A percentile compares a stretch with the other conserved stretches of the same genome.
phyloP scores from a whole-genome alignment of 1,140 invertebrate genomes.

The Pogonus chalceus region DNA sequence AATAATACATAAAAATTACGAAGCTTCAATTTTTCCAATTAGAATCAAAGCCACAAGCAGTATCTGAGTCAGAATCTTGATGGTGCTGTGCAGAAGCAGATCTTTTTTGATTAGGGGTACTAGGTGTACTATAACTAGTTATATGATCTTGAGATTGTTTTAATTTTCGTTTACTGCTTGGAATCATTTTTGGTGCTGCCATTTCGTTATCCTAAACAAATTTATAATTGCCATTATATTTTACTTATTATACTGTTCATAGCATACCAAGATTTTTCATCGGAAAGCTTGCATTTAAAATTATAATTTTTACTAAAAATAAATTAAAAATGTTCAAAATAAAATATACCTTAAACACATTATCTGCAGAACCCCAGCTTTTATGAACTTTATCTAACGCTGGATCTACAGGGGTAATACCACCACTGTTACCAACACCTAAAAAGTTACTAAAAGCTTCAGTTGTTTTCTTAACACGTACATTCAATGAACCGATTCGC shows the following conservation, averaged over 20 bases:
- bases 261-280: not conserved
- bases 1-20: too few relatives aligned
- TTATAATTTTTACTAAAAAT: constrained; percentile 11
- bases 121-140: constrained; percentile 46
- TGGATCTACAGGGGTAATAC: constrained; percentile 24
- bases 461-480: constrained; percentile 82
- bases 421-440: constrained; percentile 49
- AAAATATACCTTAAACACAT: constrained; percentile 52
- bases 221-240: not conserved
- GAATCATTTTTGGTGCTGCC: constrained; percentile 60
- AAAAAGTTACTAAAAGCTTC: constrained; percentile 82
- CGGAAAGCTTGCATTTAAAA: not conserved
- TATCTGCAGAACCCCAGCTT: constrained; percentile 79
- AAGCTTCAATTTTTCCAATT: constrained; percentile 47
- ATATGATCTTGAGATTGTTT: constrained; percentile 35
- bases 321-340: constrained; percentile 8
- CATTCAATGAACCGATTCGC: constrained; percentile 82
- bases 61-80: constrained; percentile 66
- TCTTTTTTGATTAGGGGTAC: constrained; percentile 45
- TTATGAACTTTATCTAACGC: constrained; percentile 56
- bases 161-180: constrained; percentile 48
- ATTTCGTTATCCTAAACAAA: constrained; percentile 44
- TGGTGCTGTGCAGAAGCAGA: constrained; percentile 16
- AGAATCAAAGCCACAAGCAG: constrained; percentile 69
- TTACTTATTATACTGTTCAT: constrained; percentile 7